Conservation (phyloP, 2,113 vertebrate genomes). For the Vimba vimba region DNA sequence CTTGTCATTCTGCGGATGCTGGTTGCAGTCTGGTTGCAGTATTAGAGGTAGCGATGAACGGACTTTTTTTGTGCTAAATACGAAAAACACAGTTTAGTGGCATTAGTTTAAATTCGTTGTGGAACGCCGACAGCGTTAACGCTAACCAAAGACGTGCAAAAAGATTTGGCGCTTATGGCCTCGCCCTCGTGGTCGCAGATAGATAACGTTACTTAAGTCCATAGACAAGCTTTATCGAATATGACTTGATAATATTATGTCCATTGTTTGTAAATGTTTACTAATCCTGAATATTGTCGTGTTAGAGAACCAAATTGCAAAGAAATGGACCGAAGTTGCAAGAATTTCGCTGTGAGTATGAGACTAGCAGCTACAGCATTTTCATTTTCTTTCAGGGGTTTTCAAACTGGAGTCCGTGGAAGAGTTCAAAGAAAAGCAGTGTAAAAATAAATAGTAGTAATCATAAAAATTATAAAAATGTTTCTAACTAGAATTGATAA, state of each 20-base stretch:
- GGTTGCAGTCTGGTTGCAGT: too few relatives aligned
- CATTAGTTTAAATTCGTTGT: neutral
- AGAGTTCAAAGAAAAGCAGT: too few relatives aligned
- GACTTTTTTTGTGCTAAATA: neutral
- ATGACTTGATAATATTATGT: neutral
- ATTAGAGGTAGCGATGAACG: rapidly evolving
- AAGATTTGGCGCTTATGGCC: neutral
- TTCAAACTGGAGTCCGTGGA: neutral
- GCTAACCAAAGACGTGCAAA: neutral
- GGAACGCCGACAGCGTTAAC: neutral
- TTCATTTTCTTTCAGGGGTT: neutral
- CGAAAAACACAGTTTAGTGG: neutral
- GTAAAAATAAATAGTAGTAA: too few relatives aligned
- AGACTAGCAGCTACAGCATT: rapidly evolving
- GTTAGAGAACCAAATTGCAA: neutral
- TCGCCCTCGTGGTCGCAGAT: neutral
- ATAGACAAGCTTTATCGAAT: neutral
- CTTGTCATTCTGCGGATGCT: neutral
- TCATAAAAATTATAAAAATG: too few relatives aligned
- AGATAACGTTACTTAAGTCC: neutral
- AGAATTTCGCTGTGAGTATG: neutral
- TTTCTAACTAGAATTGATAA: too few relatives aligned
- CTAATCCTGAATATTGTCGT: neutral
- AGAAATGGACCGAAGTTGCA: neutral
- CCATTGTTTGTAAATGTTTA: neutral